These are phyloP conservation scores for Micronisus gabar DNA, from an alignment of 2,113 vertebrate genomes.

Conservation along the genomic window DNA sequence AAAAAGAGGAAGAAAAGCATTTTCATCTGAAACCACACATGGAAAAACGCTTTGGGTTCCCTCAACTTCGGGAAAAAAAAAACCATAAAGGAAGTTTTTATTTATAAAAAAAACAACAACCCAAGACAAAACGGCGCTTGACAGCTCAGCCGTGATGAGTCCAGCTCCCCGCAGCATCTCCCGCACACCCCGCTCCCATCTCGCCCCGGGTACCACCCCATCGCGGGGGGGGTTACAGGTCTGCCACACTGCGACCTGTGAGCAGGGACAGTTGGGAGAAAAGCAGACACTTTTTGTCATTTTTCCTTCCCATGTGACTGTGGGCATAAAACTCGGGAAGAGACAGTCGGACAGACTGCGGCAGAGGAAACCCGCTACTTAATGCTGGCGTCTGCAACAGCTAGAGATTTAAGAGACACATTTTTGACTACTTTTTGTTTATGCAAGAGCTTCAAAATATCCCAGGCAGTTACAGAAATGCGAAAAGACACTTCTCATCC, in stretches of 20 bases:
- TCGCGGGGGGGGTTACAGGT: not conserved
- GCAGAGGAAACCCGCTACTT: not conserved
- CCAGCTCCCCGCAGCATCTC: not conserved
- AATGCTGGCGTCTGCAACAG: not conserved
- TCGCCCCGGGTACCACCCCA: rapidly evolving
- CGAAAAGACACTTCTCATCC: not conserved
- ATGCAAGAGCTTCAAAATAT: not conserved
- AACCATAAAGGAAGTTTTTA: not conserved
- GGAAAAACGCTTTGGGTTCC: not conserved
- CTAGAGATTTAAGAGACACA: not conserved
- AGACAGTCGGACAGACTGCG: rapidly evolving
- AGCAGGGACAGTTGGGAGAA: rapidly evolving
- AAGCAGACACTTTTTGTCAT: not conserved
- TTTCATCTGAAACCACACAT: not conserved
- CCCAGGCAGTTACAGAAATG: not conserved
- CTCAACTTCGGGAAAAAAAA: not conserved
- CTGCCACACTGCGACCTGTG: not conserved
- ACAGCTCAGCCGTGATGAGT: not conserved
- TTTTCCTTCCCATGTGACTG: not conserved
- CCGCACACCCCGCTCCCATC: rapidly evolving
- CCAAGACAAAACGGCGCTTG: rapidly evolving
- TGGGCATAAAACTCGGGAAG: not conserved
- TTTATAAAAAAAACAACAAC: not conserved
- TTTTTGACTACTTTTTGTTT: not conserved
- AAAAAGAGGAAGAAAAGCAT: not conserved